Evolutionary conservation across 2,888 invertebrate genomes (phyloP), one percentile per base, ranked within the genome.

Genomic region (Chrysomela aeneicollis): DNA sequence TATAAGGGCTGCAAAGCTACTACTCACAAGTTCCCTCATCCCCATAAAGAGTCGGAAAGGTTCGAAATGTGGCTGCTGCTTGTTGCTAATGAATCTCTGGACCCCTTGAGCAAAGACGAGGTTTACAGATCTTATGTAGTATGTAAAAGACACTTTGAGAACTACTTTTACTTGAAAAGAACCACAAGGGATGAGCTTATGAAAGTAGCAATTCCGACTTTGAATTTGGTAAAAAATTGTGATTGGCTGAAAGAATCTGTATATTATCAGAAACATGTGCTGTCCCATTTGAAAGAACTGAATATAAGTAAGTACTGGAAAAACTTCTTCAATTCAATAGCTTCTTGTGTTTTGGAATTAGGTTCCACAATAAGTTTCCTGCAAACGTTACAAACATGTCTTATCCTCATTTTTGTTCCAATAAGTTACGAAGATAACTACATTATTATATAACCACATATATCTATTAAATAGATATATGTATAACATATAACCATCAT

Each of bases 141-240:
- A 21, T 59, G 59, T 26, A 35, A 26, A 35, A 60, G 17, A 22
- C 60, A 60, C 12, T 60, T 60, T 22, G 60, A 60, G 46, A 19
- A 9, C 15, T 19, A 42, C 1, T 60, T 46, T 42, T 60, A 52
- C 10, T 10, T 26, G 32, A 37, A 49, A 6, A 17, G 30, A 8
- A 5, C 22, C 19, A n/a, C 21, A 15, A 10, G 12, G 22, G 18
- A 50, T 12, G 26, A 26, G 50, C 60, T 60, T 10, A 30, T 35
- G 17, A 4, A 32, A 0, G 12, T 37, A 2, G 60, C 60, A 4
- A 26, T 60, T 4, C 60, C 52, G 15, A 60, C 60, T 18, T 22
- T 51, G 18, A 52, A 57, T 26, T 22, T 57, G 17, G 22, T 30
- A 0, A 42, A 21, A 12, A 30, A 46, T 17, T 17, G 32, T 22